Percentiles rank a stretch among this genome's conserved stretches.
Evolutionary conservation across 2,888 invertebrate species (phyloP).

Genomic region (Pinctada fucata): DNA sequence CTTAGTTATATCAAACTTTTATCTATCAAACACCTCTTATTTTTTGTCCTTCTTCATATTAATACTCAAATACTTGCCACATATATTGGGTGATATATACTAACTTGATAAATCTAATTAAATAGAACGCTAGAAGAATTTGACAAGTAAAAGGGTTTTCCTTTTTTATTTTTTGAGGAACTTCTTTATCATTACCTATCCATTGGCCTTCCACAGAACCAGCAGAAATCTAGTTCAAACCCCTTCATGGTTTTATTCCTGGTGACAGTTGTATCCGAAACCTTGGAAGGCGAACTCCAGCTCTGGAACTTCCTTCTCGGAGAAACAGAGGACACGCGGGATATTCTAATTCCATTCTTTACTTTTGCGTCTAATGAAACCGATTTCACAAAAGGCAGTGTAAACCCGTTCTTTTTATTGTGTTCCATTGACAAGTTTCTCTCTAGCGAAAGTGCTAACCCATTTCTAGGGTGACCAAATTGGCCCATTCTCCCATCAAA

Average conservation of each 20-base stretch:
- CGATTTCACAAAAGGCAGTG: not conserved
- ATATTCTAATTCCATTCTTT: not conserved
- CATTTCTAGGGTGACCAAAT: not conserved
- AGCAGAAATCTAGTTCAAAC: slow-evolving; percentile 67
- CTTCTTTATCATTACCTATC: slow-evolving; percentile 23
- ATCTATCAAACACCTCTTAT: too few species aligned
- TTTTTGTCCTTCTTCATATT: too few species aligned
- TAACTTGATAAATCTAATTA: too few species aligned
- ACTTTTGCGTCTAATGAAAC: not conserved
- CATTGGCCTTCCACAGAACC: slow-evolving; percentile 72
- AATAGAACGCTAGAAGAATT: too few species aligned
- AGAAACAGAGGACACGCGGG: not conserved
- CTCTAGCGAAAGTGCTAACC: not conserved
- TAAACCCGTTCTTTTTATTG: not conserved
- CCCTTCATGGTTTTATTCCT: slow-evolving; percentile 54
- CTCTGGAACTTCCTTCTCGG: not conserved
- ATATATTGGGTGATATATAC: too few species aligned
- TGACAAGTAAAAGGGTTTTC: too few species aligned
- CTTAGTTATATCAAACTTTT: too few species aligned
- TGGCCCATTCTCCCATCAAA: not conserved
- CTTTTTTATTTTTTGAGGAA: too few species aligned
- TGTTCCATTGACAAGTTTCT: not conserved
- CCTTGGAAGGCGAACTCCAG: slow-evolving; percentile 17
- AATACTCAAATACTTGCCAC: too few species aligned
- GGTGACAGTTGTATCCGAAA: slow-evolving; percentile 15